Evolutionary conservation across 2,797 vertebrate genomes (phyloP).

Genomic region (Mormyrops boulengeri): DNA sequence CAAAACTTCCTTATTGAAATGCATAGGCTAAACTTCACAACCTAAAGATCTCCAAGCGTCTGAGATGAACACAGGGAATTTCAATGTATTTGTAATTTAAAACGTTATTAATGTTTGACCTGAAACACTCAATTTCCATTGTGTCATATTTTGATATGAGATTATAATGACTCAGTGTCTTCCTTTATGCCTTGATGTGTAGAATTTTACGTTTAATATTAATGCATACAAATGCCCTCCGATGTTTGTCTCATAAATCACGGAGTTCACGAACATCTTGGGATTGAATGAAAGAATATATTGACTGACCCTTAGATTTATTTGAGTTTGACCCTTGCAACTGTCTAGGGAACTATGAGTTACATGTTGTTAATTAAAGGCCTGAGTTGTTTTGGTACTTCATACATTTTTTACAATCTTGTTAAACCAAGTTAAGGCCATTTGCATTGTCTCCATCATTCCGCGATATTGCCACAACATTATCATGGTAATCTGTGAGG

Average conservation of each 20-base stretch:
- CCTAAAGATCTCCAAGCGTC: neutral
- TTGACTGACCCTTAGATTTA: neutral
- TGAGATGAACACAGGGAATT: neutral
- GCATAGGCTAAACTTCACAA: neutral
- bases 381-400: neutral
- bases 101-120: neutral
- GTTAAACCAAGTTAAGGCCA: neutral
- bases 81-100: constrained; percentile 7
- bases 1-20: constrained; percentile 30
- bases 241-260: neutral
- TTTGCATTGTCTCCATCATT: neutral
- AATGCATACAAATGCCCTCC: neutral
- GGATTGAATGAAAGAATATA: neutral
- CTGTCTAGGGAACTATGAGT: neutral
- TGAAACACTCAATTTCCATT: neutral
- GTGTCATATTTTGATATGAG: neutral
- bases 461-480: neutral
- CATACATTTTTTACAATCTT: constrained; percentile 8
- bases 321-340: neutral
- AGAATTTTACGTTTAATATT: neutral
- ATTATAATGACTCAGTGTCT: neutral
- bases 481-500: neutral
- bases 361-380: constrained; percentile 1
- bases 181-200: neutral
- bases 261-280: neutral